A percentile compares a stretch with the other conserved stretches of the same genome.
Evolutionary conservation across 2,888 invertebrate species (phyloP).

Genomic region (Noctua comes): DNA sequence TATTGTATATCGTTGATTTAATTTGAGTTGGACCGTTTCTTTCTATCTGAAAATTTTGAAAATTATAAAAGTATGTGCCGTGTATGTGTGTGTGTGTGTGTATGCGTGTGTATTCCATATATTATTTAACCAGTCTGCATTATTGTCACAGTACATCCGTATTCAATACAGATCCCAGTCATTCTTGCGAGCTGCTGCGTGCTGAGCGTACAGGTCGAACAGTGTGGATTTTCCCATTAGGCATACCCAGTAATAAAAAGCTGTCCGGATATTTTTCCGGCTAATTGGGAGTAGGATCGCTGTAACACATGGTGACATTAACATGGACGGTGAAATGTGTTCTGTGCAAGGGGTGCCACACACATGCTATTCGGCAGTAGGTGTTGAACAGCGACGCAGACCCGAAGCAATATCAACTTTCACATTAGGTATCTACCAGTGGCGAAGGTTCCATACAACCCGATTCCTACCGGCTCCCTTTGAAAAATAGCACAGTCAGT

Average conservation of each 20-base stretch:
- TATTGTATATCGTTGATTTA: too few species aligned
- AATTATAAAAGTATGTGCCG: background rate
- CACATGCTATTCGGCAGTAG: background rate
- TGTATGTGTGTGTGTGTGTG: too few species aligned
- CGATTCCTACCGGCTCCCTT: too few species aligned
- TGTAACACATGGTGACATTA: background rate
- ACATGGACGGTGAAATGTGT: background rate
- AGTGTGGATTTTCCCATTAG: background rate
- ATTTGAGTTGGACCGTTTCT: too few species aligned
- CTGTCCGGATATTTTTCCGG: background rate
- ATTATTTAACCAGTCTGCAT: background rate
- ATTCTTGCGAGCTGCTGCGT: background rate
- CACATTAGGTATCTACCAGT: too few species aligned
- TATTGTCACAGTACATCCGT: background rate
- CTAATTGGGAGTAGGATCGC: background rate
- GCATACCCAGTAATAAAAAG: background rate
- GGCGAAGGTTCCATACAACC: too few species aligned
- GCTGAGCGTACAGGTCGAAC: background rate
- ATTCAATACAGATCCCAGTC: background rate
- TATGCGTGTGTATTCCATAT: too few species aligned
- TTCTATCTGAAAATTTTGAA: too few species aligned
- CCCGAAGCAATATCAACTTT: too few species aligned
- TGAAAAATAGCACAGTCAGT: too few species aligned
- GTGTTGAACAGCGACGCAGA: background rate
- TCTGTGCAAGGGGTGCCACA: background rate